These are phyloP conservation scores for Phasianus colchicus DNA, from an alignment of 2,113 vertebrate species.

Conservation along the genomic window DNA sequence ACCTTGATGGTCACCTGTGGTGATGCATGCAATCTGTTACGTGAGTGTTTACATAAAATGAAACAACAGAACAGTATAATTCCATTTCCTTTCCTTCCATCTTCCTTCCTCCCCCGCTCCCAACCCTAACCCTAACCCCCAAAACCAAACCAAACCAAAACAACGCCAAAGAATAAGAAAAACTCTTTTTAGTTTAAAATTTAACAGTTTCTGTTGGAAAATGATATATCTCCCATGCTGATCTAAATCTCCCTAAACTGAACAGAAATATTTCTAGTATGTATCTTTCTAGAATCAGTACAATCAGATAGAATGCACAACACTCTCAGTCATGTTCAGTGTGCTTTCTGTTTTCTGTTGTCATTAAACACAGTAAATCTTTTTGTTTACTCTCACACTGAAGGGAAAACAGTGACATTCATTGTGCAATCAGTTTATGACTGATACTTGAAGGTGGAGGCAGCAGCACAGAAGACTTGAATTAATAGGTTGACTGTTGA, in stretches of 20 bases:
- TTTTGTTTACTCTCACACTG: background rate
- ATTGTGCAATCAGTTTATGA: background rate
- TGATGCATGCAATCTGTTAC: background rate
- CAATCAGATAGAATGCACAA: background rate
- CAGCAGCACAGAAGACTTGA: background rate
- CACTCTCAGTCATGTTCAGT: background rate
- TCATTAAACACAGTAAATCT: background rate
- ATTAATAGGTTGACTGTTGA: background rate
- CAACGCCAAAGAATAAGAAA: background rate
- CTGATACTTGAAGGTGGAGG: background rate
- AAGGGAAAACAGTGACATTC: background rate
- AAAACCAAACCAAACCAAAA: background rate
- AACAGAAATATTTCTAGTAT: background rate
- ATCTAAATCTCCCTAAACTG: background rate
- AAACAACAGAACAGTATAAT: background rate
- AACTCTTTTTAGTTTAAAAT: background rate
- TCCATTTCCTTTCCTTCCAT: background rate
- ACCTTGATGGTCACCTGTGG: background rate
- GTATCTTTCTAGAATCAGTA: background rate
- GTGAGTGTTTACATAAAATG: background rate
- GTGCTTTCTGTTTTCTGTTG: background rate
- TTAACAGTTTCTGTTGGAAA: background rate
- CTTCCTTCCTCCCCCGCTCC: background rate
- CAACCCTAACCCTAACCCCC: too few relatives aligned
- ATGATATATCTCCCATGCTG: background rate